These are phyloP conservation scores for Selene dorsalis DNA, from an alignment of 2,797 vertebrate genomes.

Conservation along the genomic window DNA sequence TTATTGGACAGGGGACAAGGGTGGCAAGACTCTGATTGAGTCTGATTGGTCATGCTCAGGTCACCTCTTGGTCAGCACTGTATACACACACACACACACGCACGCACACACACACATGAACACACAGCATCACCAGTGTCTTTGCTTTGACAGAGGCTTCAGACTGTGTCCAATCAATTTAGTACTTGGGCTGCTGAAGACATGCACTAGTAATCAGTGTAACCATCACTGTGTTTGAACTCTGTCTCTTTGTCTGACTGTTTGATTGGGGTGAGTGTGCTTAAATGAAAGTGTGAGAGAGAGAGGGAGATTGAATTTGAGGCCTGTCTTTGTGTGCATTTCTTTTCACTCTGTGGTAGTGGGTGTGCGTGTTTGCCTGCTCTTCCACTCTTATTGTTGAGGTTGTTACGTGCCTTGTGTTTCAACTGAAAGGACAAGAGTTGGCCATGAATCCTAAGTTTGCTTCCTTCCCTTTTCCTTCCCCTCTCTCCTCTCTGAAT, in stretches of 20 bases:
- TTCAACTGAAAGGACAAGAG: constrained; percentile 68
- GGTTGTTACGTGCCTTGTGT: constrained; percentile 73
- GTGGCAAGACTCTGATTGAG: constrained; percentile 65
- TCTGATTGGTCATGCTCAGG: constrained; percentile 71
- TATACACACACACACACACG: constrained; percentile 21
- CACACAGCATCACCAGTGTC: constrained; percentile 52
- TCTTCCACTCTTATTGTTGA: constrained; percentile 63
- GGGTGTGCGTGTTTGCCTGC: constrained; percentile 60
- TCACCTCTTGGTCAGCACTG: constrained; percentile 69
- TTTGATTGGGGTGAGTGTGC: constrained; percentile 72
- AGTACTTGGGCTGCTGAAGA: constrained; percentile 68
- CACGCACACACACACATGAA: constrained; percentile 4
- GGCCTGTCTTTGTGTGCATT: constrained; percentile 62
- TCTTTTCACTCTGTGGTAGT: constrained; percentile 56
- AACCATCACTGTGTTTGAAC: constrained; percentile 79
- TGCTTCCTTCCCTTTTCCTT: constrained; percentile 38
- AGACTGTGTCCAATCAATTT: constrained; percentile 81
- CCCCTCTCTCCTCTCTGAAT: constrained; percentile 16
- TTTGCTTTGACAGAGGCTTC: constrained; percentile 69
- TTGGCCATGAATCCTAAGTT: constrained; percentile 73
- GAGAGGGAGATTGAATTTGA: constrained; percentile 52
- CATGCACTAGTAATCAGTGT: constrained; percentile 77
- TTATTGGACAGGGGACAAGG: constrained; percentile 54
- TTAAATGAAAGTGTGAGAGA: constrained; percentile 60
- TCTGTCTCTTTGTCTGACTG: constrained; percentile 71